Percentiles rank a stretch among this genome's conserved stretches.
phyloP scores from a whole-genome alignment of 2,797 vertebrate species.

The Poeciliopsis presidionis region DNA sequence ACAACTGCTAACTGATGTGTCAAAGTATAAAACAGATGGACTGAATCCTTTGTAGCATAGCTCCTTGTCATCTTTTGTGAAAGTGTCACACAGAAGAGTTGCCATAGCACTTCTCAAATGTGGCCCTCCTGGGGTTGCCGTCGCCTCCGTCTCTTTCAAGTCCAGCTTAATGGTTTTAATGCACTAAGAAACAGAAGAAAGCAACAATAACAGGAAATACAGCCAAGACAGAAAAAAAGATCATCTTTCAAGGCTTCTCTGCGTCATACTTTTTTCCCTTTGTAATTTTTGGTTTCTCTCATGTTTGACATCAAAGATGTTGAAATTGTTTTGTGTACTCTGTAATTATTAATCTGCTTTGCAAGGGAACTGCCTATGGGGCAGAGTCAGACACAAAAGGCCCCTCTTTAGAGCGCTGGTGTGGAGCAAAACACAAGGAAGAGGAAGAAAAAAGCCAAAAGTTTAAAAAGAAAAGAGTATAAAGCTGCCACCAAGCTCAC shows the following conservation, averaged over 20 bases:
- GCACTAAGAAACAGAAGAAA: slow-evolving; percentile 68
- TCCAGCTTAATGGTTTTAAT: slow-evolving; percentile 70
- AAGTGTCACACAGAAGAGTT: slow-evolving; percentile 57
- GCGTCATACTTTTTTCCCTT: slow-evolving; percentile 72
- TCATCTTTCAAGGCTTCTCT: slow-evolving; percentile 76
- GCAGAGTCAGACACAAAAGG: slow-evolving; percentile 82
- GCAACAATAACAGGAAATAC: slow-evolving; percentile 79
- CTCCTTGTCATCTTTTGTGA: slow-evolving; percentile 52
- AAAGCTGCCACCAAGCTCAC: slow-evolving; percentile 66
- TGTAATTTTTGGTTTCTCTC: slow-evolving; percentile 83
- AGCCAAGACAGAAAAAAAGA: slow-evolving; percentile 65
- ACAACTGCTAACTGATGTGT: slow-evolving; percentile 47
- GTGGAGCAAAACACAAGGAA: slow-evolving; percentile 64
- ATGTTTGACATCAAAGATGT: slow-evolving; percentile 85
- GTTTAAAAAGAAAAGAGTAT: slow-evolving; percentile 31
- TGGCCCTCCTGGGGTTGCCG: slow-evolving; percentile 52
- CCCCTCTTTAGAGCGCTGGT: slow-evolving; percentile 78
- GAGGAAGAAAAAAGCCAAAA: slow-evolving; percentile 24
- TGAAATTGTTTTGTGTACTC: slow-evolving; percentile 84
- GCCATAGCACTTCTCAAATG: slow-evolving; percentile 56
- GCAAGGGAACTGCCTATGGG: slow-evolving; percentile 79
- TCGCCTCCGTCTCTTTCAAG: slow-evolving; percentile 59
- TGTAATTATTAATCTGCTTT: slow-evolving; percentile 86
- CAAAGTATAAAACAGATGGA: slow-evolving; percentile 60
- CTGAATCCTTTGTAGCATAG: slow-evolving; percentile 52